phyloP scores from a whole-genome alignment of 37 sponge, comb jelly and placozoan species.

The Geodia barretti region DNA sequence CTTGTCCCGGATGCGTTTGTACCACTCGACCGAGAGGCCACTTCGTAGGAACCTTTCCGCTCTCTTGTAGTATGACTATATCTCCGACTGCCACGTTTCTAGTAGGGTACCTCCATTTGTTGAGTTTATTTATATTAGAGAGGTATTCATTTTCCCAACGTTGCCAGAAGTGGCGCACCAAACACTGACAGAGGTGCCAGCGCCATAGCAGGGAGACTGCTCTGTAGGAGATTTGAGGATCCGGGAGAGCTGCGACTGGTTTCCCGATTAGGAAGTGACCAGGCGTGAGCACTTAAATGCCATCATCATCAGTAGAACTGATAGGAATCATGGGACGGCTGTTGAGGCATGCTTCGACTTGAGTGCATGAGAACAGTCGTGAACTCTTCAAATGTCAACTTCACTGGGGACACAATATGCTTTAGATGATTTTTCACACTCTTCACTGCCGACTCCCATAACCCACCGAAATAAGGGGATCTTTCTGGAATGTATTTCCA shows the following conservation, averaged over 20 bases:
- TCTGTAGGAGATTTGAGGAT: background rate
- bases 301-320: slow-evolving; percentile 25
- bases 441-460: no score
- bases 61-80: slow-evolving; percentile 29
- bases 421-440: no score
- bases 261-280: slow-evolving; percentile 45
- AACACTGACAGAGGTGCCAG: slow-evolving; percentile 13
- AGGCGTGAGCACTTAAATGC: slow-evolving; percentile 48
- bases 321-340: slow-evolving; percentile 7
- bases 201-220: background rate
- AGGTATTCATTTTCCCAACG: slow-evolving; percentile 26
- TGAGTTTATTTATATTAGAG: background rate
- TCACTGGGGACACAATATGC: no score
- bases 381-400: no score
- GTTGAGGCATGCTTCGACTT: slow-evolving; percentile 37
- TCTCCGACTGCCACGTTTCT: slow-evolving; percentile 38
- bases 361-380: no score
- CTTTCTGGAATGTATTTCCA: slow-evolving; percentile 44
- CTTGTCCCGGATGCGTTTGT: slow-evolving; percentile 14
- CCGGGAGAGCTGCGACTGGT: slow-evolving; percentile 20
- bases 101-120: slow-evolving; percentile 12
- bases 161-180: slow-evolving; percentile 37
- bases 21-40: slow-evolving; percentile 44
- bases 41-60: background rate
- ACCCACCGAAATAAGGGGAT: slow-evolving; percentile 38